These are phyloP conservation scores for Tetragonula carbonaria DNA, from an alignment of 2,888 invertebrate genomes.

Conservation along the genomic window DNA sequence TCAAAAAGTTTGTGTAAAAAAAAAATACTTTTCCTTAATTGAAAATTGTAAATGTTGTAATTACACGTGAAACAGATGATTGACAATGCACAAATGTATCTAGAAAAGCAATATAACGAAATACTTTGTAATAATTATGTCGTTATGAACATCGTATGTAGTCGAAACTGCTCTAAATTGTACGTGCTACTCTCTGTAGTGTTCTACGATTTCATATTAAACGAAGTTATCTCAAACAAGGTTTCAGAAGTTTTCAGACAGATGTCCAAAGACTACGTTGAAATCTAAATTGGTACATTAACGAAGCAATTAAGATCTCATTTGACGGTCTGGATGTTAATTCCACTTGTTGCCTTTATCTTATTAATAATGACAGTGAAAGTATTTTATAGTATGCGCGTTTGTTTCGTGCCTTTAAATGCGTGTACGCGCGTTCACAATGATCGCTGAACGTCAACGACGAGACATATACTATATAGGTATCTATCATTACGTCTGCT, in stretches of 20 bases:
- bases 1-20: slow-evolving; percentile 4
- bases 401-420: slow-evolving; percentile 22
- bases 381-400: slow-evolving; percentile 36
- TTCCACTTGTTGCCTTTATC: slow-evolving; percentile 47
- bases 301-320: slow-evolving; percentile 50
- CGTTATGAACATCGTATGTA: not conserved
- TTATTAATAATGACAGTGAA: slow-evolving; percentile 41
- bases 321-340: slow-evolving; percentile 36
- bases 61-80: not conserved
- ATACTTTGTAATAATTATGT: not conserved
- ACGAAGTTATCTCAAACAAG: slow-evolving; percentile 12
- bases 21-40: too few relatives aligned
- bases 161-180: not conserved
- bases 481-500: slow-evolving; percentile 11
- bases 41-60: slow-evolving; percentile 12
- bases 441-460: slow-evolving; percentile 18
- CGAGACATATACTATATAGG: not conserved
- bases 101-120: not conserved
- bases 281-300: slow-evolving; percentile 54
- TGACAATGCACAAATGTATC: not conserved
- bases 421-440: not conserved
- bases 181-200: not conserved
- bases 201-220: slow-evolving; percentile 4
- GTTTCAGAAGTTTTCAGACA: slow-evolving; percentile 32
- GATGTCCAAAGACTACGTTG: slow-evolving; percentile 43